Percentiles rank a stretch among this genome's conserved stretches.
phyloP scores from a whole-genome alignment of 2,888 invertebrate species.

The Perizoma affinitatum region DNA sequence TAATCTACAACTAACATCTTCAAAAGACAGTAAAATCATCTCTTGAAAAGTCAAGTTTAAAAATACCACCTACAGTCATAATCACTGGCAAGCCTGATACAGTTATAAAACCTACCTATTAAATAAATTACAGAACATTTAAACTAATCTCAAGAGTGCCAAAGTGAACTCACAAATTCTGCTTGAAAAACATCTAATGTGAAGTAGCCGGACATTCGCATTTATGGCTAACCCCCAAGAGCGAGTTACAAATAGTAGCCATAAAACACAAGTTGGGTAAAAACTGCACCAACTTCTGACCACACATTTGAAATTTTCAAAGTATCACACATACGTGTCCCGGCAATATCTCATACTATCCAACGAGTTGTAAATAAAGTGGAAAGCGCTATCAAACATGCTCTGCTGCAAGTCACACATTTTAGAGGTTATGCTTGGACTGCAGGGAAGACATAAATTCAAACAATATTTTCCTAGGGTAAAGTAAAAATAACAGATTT shows the following conservation, averaged over 20 bases:
- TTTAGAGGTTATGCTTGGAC: too few relatives aligned
- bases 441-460: not conserved
- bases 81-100: slow-evolving; percentile 8
- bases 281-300: slow-evolving; percentile 42
- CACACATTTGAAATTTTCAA: slow-evolving; percentile 40
- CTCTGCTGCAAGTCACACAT: not conserved
- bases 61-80: not conserved
- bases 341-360: slow-evolving; percentile 37
- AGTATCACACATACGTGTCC: slow-evolving; percentile 37
- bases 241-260: slow-evolving; percentile 39
- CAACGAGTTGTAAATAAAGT: slow-evolving; percentile 17
- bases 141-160: slow-evolving; percentile 15
- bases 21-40: slow-evolving; percentile 35
- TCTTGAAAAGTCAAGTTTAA: slow-evolving; percentile 10
- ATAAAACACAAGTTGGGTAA: slow-evolving; percentile 41
- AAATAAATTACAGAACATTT: slow-evolving; percentile 10
- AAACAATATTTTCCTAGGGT: not conserved
- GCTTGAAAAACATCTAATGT: slow-evolving; percentile 32
- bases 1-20: slow-evolving; percentile 56
- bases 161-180: slow-evolving; percentile 18
- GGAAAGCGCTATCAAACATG: slow-evolving; percentile 2
- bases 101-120: not conserved
- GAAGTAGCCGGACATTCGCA: slow-evolving; percentile 30
- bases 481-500: not conserved
- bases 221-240: slow-evolving; percentile 33